Evolutionary conservation across 2,888 invertebrate species (phyloP).

Genomic region (Nycteola revayana): DNA sequence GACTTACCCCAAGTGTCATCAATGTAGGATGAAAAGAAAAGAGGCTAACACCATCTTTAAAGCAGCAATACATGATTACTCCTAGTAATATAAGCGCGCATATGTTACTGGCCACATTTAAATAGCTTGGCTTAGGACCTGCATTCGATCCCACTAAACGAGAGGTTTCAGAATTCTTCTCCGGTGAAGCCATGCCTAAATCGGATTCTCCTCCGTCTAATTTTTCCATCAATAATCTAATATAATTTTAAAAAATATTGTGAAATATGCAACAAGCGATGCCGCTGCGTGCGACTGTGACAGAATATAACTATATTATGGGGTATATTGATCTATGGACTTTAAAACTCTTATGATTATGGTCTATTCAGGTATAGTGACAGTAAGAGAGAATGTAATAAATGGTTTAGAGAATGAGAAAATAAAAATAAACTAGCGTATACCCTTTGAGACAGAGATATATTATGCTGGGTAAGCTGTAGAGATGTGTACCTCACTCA

Average conservation of each 20-base stretch:
- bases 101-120: conserved; percentile 63
- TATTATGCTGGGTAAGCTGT: too few species aligned
- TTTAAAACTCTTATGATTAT: too few species aligned
- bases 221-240: conserved; percentile 32
- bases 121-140: conserved; percentile 55
- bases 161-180: conserved; percentile 61
- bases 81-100: conserved; percentile 57
- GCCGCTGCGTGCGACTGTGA: too few species aligned
- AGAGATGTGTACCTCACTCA: too few species aligned
- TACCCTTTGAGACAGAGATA: too few species aligned
- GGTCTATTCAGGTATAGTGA: too few species aligned
- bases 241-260: not conserved
- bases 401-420: too few species aligned
- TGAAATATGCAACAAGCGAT: too few species aligned
- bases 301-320: too few species aligned
- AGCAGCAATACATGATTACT: conserved; percentile 62
- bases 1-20: conserved; percentile 73
- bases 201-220: conserved; percentile 28
- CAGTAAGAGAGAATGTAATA: too few species aligned
- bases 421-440: too few species aligned
- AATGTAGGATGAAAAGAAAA: conserved; percentile 75
- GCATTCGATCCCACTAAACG: conserved; percentile 54
- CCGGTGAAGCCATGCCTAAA: conserved; percentile 49
- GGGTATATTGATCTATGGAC: too few species aligned
- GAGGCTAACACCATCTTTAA: conserved; percentile 52